phyloP scores from a whole-genome alignment of 2,113 vertebrate species.

The Rhynchopsitta pachyrhyncha region DNA sequence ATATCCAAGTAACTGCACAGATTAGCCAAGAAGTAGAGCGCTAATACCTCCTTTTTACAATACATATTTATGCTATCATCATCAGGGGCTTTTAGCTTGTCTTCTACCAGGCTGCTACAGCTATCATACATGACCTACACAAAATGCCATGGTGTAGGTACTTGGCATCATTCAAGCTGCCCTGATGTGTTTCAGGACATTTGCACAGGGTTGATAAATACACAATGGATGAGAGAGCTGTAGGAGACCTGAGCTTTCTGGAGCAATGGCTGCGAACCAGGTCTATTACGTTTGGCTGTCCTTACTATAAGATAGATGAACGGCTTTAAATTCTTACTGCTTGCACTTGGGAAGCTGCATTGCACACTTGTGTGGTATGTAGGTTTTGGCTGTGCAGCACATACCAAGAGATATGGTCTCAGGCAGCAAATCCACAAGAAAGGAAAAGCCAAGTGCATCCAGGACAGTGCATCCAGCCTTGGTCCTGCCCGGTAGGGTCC shows the following conservation, averaged over 20 bases:
- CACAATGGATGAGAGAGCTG: background rate
- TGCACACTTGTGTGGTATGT: rapidly evolving
- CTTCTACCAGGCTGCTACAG: background rate
- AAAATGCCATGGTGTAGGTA: background rate
- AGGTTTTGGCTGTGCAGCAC: background rate
- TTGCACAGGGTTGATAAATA: background rate
- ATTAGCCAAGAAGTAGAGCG: background rate
- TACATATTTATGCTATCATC: background rate
- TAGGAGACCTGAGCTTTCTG: background rate
- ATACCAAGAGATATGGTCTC: background rate
- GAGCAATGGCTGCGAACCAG: background rate
- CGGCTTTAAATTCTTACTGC: background rate
- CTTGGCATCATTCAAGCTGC: background rate
- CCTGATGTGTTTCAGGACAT: background rate
- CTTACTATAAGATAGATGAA: background rate
- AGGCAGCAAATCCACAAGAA: background rate
- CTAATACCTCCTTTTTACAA: background rate
- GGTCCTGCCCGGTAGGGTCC: background rate
- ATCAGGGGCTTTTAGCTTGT: background rate
- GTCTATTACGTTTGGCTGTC: background rate
- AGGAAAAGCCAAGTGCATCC: background rate
- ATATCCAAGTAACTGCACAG: background rate
- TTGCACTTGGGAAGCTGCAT: background rate
- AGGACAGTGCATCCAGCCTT: background rate
- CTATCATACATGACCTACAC: background rate